A percentile compares a stretch with the other conserved stretches of the same genome.
Conservation (phyloP, 1,140 invertebrate genomes). For the Spodoptera litura region DNA sequence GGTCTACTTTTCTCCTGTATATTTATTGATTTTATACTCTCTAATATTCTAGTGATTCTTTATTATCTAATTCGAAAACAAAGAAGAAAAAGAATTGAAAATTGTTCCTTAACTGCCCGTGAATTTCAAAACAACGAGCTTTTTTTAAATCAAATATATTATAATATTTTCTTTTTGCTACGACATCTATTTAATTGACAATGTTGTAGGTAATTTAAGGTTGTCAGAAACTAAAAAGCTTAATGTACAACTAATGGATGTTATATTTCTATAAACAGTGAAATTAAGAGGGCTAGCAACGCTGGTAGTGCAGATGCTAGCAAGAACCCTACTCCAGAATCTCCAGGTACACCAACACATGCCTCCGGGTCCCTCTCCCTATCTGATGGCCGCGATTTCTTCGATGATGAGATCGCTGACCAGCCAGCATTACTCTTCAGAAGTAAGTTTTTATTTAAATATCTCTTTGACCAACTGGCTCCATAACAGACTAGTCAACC, state of each 20-base stretch:
- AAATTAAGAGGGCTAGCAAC: conserved; percentile 43
- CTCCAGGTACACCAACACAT: conserved; percentile 91
- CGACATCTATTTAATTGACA: too few species aligned
- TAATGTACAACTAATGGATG: too few species aligned
- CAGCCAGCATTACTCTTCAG: conserved; percentile 94
- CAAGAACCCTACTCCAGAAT: conserved; percentile 85
- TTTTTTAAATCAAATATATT: too few species aligned
- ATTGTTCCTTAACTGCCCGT: too few species aligned
- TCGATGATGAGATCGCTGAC: conserved; percentile 96
- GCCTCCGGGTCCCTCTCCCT: conserved; percentile 91
- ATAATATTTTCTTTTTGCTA: too few species aligned
- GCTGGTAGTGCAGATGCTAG: conserved; percentile 59
- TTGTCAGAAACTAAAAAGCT: too few species aligned
- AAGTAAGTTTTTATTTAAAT: conserved; percentile 77
- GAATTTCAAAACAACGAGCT: too few species aligned
- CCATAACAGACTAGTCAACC: not conserved
- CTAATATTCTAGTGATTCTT: too few species aligned
- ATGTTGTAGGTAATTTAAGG: too few species aligned
- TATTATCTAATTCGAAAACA: too few species aligned
- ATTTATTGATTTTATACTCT: not conserved
- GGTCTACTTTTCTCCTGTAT: not conserved
- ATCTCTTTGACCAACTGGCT: too few species aligned
- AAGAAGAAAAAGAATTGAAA: too few species aligned
- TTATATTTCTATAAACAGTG: conserved; percentile 51
- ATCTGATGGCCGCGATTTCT: conserved; percentile 90